Conservation (phyloP, 2,888 invertebrate species). For the Drosophila neotestacea region DNA sequence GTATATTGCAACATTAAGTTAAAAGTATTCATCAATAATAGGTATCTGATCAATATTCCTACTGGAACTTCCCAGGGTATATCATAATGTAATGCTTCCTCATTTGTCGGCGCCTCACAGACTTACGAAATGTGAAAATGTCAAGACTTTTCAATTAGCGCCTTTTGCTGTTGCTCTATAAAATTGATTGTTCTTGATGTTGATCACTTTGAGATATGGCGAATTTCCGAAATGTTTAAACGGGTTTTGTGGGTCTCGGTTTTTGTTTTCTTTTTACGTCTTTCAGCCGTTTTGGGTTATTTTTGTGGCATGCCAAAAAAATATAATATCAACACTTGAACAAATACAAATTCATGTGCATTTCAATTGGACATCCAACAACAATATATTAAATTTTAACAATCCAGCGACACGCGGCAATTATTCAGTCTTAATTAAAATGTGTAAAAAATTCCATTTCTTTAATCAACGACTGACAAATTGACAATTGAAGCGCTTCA, state of each 20-base stretch:
- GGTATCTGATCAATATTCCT: neutral
- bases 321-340: slow-evolving; percentile 58
- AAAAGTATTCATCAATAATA: no score
- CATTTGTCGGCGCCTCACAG: slow-evolving; percentile 1
- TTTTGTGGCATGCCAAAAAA: slow-evolving; percentile 52
- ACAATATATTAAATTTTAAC: slow-evolving; percentile 30
- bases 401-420: slow-evolving; percentile 56
- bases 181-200: slow-evolving; percentile 40
- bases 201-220: slow-evolving; percentile 31
- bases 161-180: slow-evolving; percentile 40
- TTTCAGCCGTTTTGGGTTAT: slow-evolving; percentile 44
- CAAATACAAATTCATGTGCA: slow-evolving; percentile 62
- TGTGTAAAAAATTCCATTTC: slow-evolving; percentile 67
- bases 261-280: slow-evolving; percentile 14
- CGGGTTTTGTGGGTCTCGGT: slow-evolving; percentile 24
- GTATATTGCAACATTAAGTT: no score
- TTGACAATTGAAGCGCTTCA: slow-evolving; percentile 68
- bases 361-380: slow-evolving; percentile 51
- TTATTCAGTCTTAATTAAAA: slow-evolving; percentile 78
- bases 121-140: slow-evolving; percentile 38
- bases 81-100: neutral
- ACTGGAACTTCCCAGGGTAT: slow-evolving; percentile 10
- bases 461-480: slow-evolving; percentile 76
- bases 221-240: slow-evolving; percentile 34
- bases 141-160: slow-evolving; percentile 71